These are phyloP conservation scores for Lomographa bimaculata DNA, from an alignment of 2,888 invertebrate genomes.

Conservation along the genomic window DNA sequence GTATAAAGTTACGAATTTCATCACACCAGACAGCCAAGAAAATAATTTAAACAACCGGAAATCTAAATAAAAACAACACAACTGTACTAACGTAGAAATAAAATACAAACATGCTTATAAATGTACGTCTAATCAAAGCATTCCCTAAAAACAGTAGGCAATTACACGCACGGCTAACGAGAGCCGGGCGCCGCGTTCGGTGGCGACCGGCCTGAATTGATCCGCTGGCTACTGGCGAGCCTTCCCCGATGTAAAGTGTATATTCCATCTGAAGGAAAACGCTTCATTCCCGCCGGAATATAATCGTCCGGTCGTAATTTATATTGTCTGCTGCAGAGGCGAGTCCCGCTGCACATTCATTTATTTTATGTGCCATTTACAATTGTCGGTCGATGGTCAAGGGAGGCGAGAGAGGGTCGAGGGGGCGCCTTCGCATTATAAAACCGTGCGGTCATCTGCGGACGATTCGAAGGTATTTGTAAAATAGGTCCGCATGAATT, in stretches of 20 bases:
- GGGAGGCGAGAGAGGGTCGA: conserved; percentile 63
- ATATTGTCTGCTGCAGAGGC: conserved; percentile 85
- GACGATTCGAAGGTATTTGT: conserved; percentile 76
- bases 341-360: conserved; percentile 84
- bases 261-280: conserved; percentile 74
- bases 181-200: conserved; percentile 42
- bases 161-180: conserved; percentile 70
- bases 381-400: conserved; percentile 85
- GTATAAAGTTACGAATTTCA: too few species aligned
- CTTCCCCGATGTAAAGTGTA: conserved; percentile 56
- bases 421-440: conserved; percentile 79
- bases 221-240: conserved; percentile 48
- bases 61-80: not conserved
- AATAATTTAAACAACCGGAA: too few species aligned
- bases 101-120: conserved; percentile 26
- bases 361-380: conserved; percentile 85
- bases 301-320: conserved; percentile 84
- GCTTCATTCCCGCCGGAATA: conserved; percentile 82
- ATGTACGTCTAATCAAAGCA: conserved; percentile 55
- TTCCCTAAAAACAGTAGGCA: conserved; percentile 62
- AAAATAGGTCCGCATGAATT: conserved; percentile 75
- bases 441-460: conserved; percentile 84
- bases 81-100: conserved; percentile 15
- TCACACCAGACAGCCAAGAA: too few species aligned
- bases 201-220: conserved; percentile 52